Evolutionary conservation across 2,113 vertebrate genomes (phyloP), one percentile per base, ranked within the genome.

Genomic region (Bubalus kerabau): DNA sequence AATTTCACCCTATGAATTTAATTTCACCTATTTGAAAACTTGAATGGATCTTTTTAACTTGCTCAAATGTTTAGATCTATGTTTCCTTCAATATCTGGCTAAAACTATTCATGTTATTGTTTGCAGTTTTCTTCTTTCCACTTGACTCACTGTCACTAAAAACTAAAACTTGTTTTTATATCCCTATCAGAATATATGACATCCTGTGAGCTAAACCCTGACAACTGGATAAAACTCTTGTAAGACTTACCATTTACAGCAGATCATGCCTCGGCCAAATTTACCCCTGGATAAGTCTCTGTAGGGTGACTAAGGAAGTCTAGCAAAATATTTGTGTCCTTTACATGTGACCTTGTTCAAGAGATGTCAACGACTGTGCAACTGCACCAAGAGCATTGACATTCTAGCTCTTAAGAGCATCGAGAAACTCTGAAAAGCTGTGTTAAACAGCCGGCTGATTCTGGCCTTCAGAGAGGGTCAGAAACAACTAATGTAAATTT

Each of bases 221-320:
- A 48, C 30, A 82, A 89, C 1, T 30, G 36, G 11, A 28, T 36
- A 60, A 16, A 46, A 86, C 26, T 36, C 21, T 74, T 19, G 5
- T 54, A 80, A 91, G 43, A 62, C 7, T 90, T 24, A 54, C 5
- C 21, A 78, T 26, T 80, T 43, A 17, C 2, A 43, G 23, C 15
- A 56, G 28, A 64, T 17, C 5, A 54, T 12, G 6, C 0, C 1
- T 15, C 0, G 2, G 11, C 14, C 40, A 57, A 9, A 80, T 36
- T 86, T 78, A 48, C 74, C 16, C 19, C 78, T 71, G 32, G 12
- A 5, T 32, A 17, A 84, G 16, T 32, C 10, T 48, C 14, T 60
- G 9, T 32, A 24, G 62, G 30, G 30, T 46, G 17, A 52, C 57
- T 82, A 17, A 30, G 24, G 56, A 71, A 83, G 46, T 6, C 62